Conservation (phyloP, 2,888 invertebrate species). For the Erebia epiphron region DNA sequence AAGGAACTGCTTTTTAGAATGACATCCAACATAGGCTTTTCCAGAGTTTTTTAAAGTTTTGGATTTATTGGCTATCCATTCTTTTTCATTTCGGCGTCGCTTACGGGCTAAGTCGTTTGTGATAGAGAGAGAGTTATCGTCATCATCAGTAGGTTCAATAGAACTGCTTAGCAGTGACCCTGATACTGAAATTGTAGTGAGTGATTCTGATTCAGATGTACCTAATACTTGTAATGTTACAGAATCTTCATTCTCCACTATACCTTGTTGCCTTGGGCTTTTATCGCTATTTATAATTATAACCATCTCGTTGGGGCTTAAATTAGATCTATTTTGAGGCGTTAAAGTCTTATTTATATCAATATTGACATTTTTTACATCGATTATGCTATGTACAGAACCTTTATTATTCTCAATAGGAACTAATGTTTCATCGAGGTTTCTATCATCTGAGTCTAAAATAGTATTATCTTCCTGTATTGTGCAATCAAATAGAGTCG, state of each 20-base stretch:
- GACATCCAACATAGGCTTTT: no score
- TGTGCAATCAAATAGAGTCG: conserved; percentile 9
- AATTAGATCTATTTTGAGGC: conserved; percentile 17
- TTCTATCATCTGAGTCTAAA: conserved; percentile 3
- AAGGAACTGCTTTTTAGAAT: not conserved
- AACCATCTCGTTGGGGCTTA: conserved; percentile 16
- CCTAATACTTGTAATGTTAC: conserved; percentile 13
- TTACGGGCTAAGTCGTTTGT: no score
- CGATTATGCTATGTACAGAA: conserved; percentile 1
- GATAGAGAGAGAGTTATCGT: no score
- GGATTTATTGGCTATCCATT: conserved; percentile 20
- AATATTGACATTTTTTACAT: conserved; percentile 13
- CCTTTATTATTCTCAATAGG: conserved; percentile 13
- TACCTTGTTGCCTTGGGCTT: conserved; percentile 14
- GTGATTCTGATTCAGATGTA: conserved; percentile 20
- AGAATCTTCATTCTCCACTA: conserved; percentile 12
- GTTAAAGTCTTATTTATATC: conserved; percentile 13
- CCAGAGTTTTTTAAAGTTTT: no score
- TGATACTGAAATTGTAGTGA: conserved; percentile 15
- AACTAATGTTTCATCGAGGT: conserved; percentile 11
- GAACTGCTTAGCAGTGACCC: conserved; percentile 7
- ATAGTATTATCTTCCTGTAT: conserved; percentile 6
- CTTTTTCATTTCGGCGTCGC: conserved; percentile 4
- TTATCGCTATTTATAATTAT: conserved; percentile 19
- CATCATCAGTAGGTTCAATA: no score